Evolutionary conservation across 2,113 vertebrate genomes (phyloP), one percentile per base, ranked within the genome.

Genomic region (Pseudorhombus dupliciocellatus): DNA sequence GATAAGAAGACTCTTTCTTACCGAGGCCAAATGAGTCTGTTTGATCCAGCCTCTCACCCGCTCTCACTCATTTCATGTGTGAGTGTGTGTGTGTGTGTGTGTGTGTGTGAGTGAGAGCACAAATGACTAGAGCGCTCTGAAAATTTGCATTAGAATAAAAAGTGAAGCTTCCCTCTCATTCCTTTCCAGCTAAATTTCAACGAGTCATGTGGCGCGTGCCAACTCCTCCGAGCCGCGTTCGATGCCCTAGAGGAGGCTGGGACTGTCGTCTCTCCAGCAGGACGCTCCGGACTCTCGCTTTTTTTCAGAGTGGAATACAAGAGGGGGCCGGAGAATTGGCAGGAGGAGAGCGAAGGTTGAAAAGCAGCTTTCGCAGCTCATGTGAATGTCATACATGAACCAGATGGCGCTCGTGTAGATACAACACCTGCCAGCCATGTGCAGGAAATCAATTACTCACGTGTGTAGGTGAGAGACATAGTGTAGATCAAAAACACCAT

Each of bases 1-100:
- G 87, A 89, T 91, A 86, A 88, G 84, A 87, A 21, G 81, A 61
- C 51, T 81, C 76, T 73, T 81, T 84, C 65, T 75, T 64, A 75
- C 73, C n/a, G 4, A 84, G 83, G 85, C 88, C 79, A 90, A 90
- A 88, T 84, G 68, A 87, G 63, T 78, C 77, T 42, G 73, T 89
- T 85, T 88, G 88, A 91, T 91, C 80, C 87, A 48, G 57, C 76
- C 42, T 80, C 56, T 66, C 72, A 57, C 46, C 60, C 76, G 66
- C 65, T 44, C 75, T 56, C 53, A 24, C 74, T 65, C 70, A 50
- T 79, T 83, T 79, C 18, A 72, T 82, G 77, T 66, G 59, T n/a
- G 42, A 42, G 26, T 5, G 20, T 2, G 59, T n/a, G 58, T 61
- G 26, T 5, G 20, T 2, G 59, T n/a, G 58, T 61, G 70, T 69